Conservation (phyloP, 2,888 invertebrate species). For the Syritta pipiens region DNA sequence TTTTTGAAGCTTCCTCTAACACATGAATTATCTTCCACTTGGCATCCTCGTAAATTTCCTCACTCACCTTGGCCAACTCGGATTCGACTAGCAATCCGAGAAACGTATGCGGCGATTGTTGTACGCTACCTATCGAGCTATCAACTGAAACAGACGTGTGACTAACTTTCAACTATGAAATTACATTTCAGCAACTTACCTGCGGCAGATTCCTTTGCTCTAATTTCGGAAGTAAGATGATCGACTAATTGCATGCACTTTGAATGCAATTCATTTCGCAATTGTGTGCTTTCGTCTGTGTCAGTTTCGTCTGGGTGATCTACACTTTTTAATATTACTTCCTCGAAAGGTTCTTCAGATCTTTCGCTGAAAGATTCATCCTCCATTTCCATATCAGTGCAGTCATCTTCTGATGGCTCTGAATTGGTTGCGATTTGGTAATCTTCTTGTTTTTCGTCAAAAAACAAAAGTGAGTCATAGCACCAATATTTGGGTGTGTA, state of each 20-base stretch:
- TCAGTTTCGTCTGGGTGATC: no score
- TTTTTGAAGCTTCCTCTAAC: constrained; percentile 36
- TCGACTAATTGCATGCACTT: constrained; percentile 6
- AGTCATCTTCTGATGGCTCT: not conserved
- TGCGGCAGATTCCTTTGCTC: not conserved
- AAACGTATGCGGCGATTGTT: constrained; percentile 17
- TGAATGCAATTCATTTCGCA: not conserved
- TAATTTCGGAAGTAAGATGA: not conserved
- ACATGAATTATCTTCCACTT: constrained; percentile 53
- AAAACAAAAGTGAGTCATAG: not conserved
- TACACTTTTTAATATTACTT: not conserved
- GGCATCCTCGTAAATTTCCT: constrained; percentile 34
- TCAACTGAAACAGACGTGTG: no score
- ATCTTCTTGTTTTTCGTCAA: not conserved
- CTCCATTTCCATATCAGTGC: not conserved
- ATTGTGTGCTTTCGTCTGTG: not conserved
- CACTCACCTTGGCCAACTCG: constrained; percentile 18
- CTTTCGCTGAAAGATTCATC: no score
- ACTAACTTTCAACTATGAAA: not conserved
- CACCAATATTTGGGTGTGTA: constrained; percentile 20
- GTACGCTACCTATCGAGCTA: no score
- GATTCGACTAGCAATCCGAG: constrained; percentile 39
- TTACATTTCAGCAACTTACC: not conserved
- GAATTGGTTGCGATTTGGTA: not conserved
- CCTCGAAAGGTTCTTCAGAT: constrained; percentile 6